Conservation (phyloP, 2,113 vertebrate species). For the Phrynocephalus versicolor region DNA sequence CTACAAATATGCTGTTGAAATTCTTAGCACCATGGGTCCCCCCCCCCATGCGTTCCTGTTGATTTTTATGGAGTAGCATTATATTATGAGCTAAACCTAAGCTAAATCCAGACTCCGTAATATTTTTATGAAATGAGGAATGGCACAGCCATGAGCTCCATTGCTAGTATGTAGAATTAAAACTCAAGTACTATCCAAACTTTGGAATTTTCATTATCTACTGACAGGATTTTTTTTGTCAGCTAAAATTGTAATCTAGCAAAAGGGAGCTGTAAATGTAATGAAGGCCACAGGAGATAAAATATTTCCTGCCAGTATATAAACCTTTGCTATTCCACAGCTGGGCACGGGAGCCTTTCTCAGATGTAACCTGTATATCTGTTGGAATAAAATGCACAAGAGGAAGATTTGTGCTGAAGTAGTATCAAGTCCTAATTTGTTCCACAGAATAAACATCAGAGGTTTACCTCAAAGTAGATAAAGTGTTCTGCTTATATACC, state of each 20-base stretch:
- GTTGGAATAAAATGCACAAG: not conserved
- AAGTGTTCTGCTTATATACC: too few species aligned
- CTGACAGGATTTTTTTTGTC: not conserved
- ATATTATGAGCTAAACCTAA: slow-evolving; percentile 28
- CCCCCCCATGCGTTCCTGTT: slow-evolving; percentile 9
- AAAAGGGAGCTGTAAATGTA: not conserved
- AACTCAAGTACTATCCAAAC: slow-evolving; percentile 14
- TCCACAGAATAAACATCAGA: not conserved
- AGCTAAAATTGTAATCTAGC: not conserved
- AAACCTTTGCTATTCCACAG: not conserved
- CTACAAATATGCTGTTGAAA: not conserved
- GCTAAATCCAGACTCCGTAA: not conserved
- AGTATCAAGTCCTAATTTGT: slow-evolving; percentile 5
- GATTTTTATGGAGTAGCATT: slow-evolving; percentile 1
- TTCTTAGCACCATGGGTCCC: not conserved
- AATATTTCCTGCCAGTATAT: not conserved
- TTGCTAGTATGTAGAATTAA: not conserved
- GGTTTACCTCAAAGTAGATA: too few species aligned
- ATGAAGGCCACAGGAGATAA: not conserved
- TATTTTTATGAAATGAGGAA: not conserved
- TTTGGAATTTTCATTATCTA: slow-evolving; percentile 16
- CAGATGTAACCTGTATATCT: too few species aligned
- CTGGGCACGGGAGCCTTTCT: not conserved
- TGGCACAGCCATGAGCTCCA: not conserved
- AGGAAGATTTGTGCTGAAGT: not conserved